Evolutionary conservation across 1,140 invertebrate species (phyloP), one percentile per base, ranked within the genome.

Genomic region (Dinoponera quadriceps): DNA sequence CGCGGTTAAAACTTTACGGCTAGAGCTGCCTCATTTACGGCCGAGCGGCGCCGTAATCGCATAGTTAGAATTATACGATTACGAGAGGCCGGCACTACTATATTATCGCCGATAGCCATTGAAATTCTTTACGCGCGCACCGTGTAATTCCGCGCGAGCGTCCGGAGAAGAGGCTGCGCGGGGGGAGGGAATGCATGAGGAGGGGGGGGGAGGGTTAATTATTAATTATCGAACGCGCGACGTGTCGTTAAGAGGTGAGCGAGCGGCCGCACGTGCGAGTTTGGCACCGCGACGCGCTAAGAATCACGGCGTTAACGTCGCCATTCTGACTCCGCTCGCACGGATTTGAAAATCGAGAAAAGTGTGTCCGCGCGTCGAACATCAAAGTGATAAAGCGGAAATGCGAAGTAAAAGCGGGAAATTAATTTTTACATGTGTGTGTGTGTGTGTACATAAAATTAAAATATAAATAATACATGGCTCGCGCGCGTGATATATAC

Each of bases 21-120:
- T 54, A 54, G 75, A 57, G 75, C 65, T 68, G 22, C 65, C 75
- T 80, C 75, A 80, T 80, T 80, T 80, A 80, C 75, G 75, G 75
- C 49, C 75, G 54, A 55, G 51, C 51, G 65, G 65, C 29, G 65
- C 75, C 75, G 75, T 80, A 80, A 80, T 80, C 75, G 75, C 75
- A n/a, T 71, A 80, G 75, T 80, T 80, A 80, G 62, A 77, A 77
- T 80, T 80, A 80, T 80, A 80, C 33, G 75, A 80, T 80, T 80
- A 80, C 75, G 66, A 57, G 33, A 57, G 33, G 59, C 44, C 49
- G 49, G 33, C 29, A 68, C 38, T n/a, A 44, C 38, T 68, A 68
- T 68, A 68, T 71, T 80, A 80, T 80, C 75, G 65, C 25, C 75
- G 63, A 80, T 71, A 48, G 54, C 65, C 25, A 80, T 78, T 71